Percentiles rank a stretch among this genome's conserved stretches.
phyloP scores from a whole-genome alignment of 1,140 invertebrate species.

The Philotrypesis tridentata region DNA sequence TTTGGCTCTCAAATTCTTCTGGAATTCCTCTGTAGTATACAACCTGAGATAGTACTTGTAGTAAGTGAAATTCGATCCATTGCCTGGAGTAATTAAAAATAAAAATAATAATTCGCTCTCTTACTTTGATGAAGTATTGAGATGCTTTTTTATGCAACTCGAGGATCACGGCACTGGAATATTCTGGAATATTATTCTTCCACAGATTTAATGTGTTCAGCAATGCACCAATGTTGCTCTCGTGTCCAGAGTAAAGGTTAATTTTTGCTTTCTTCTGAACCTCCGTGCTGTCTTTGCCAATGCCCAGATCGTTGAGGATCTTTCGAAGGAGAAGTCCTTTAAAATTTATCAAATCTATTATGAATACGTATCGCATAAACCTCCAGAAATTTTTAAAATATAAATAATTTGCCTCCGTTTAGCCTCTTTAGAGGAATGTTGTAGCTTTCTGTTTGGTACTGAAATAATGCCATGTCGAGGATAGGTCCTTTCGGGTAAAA shows the following conservation, averaged over 20 bases:
- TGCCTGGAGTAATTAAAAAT: no score
- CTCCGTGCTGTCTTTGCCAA: slow-evolving; percentile 55
- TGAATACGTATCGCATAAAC: no score
- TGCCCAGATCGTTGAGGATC: slow-evolving; percentile 73
- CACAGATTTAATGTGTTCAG: slow-evolving; percentile 79
- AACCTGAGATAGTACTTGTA: not conserved
- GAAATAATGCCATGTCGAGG: slow-evolving; percentile 54
- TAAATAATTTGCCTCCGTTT: slow-evolving; percentile 61
- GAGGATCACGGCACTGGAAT: slow-evolving; percentile 71
- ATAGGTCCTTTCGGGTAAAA: slow-evolving; percentile 57
- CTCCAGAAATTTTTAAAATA: no score
- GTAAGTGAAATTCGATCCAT: no score
- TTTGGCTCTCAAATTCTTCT: not conserved
- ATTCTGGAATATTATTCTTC: slow-evolving; percentile 75
- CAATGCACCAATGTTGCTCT: slow-evolving; percentile 80
- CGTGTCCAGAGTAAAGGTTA: slow-evolving; percentile 79
- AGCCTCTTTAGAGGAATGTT: slow-evolving; percentile 68
- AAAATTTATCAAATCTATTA: not conserved
- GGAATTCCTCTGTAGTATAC: slow-evolving; percentile 11
- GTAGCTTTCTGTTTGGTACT: slow-evolving; percentile 70
- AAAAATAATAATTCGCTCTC: no score
- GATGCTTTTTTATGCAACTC: slow-evolving; percentile 59
- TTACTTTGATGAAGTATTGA: slow-evolving; percentile 55
- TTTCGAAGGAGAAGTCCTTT: slow-evolving; percentile 74
- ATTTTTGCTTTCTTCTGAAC: slow-evolving; percentile 69